Evolutionary conservation across 1,140 invertebrate species (phyloP), one percentile per base, ranked within the genome.

Genomic region (Cydia amplana): DNA sequence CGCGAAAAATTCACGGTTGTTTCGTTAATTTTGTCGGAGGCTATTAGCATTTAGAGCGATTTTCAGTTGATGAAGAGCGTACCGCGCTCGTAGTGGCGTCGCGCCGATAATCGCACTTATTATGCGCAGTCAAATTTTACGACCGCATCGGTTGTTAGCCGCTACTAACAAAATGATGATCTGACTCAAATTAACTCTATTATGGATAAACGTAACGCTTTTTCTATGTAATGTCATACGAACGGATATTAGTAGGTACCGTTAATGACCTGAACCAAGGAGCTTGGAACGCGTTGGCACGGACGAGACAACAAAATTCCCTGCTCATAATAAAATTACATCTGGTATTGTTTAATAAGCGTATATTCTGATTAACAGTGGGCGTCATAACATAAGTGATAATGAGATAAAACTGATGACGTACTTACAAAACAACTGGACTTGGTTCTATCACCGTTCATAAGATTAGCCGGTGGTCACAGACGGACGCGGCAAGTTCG

Each of bases 111-210:
- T 88, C 82, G 83, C 83, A 74, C 89, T 90, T 87, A 90, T 89
- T 91, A 89, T 89, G 83, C 75, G 85, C 89, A 89, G 87, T 89
- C 88, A 90, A 91, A 89, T 91, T 91, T 91, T 90, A 91, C 83
- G 87, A 90, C 79, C 88, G 78, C 82, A 84, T 83, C 82, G 87
- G 82, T 84, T 88, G 86, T 88, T 85, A 86, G 80, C 83, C 82
- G 82, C 84, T 86, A 83, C 83, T 83, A 85, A 85, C 83, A 85
- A 86, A 87, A 86, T 85, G 83, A 86, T 82, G 82, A 82, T 82
- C 80, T 74, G 81, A 81, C 82, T 82, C 79, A 83, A 87, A 83
- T 86, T 84, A 84, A 86, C 79, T 79, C 81, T 80, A 84, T 83
- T 82, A 85, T 81, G 77, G 79, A 43, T 80, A 79, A 80, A 82